Evolutionary conservation across 2,888 invertebrate species (phyloP).

Genomic region (Polymixis flavicincta): DNA sequence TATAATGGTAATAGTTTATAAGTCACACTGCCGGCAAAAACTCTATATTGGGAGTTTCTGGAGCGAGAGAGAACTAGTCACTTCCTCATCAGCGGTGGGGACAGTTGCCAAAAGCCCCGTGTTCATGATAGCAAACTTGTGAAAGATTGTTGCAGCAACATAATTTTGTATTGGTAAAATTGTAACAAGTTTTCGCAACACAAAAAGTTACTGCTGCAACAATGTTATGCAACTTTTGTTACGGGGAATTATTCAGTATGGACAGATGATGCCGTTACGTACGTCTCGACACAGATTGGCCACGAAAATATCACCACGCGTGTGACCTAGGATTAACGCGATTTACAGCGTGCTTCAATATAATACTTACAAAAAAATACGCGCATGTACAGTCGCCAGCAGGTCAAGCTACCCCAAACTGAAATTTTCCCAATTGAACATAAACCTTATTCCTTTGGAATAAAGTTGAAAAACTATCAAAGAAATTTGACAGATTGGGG

Average conservation of each 20-base stretch:
- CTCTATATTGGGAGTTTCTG: not conserved
- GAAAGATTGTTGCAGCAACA: not conserved
- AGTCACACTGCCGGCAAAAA: not conserved
- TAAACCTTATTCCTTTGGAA: no score
- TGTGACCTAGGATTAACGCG: not conserved
- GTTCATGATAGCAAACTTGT: not conserved
- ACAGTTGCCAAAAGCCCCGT: not conserved
- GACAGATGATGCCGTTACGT: not conserved
- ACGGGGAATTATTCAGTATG: no score
- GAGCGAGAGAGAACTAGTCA: not conserved
- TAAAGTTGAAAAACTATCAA: no score
- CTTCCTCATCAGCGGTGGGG: not conserved
- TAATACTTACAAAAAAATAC: not conserved
- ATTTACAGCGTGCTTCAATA: conserved; percentile 16
- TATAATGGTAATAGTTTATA: not conserved
- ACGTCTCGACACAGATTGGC: not conserved
- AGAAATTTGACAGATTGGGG: no score
- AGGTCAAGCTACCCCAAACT: no score
- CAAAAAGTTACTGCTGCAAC: conserved; percentile 1
- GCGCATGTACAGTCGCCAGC: no score
- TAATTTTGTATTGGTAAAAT: not conserved
- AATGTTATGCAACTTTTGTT: not conserved
- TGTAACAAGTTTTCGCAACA: not conserved
- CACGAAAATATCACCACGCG: not conserved
- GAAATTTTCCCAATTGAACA: no score